Base-by-base conservation (phyloP, 30 jellyfish, hydroid and myxozoan species). In the Pelagia noctiluca region DNA sequence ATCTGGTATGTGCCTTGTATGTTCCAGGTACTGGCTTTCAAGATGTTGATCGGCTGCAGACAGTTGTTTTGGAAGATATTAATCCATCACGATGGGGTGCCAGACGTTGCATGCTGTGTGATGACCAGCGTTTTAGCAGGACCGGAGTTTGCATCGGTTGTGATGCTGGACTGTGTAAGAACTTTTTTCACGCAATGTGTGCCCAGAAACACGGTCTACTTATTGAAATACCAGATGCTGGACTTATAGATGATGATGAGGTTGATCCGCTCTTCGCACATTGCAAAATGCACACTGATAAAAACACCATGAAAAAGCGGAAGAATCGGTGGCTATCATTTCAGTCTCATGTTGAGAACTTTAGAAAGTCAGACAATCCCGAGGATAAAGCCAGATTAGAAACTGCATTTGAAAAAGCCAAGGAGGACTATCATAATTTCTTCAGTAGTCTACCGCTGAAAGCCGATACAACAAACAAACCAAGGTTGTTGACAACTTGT, bases 91-190 rank as follows among this genome's bases (percentile, higher is more conserved):
- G 82, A 19, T 94, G 99, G 99, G 94, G 96, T 25, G 88, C 97
- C 7, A 84, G 89, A 36, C 88, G 82, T 29, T 94, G 99, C 78
- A 25, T 69, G 37, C 61, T 94, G 29, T 94, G 99, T 54, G 91
- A 88, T 38, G 99, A 94, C 54, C 89, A 82, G 35, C 88, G 93
- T 29, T 94, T 94, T 35, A 82, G 96, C 52, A 76, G 57, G 69
- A 94, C 99, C 29, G 99, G 99, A 18, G 82, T 94, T 3, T 85
- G 97, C 30, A 94, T 94, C 23, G 89, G 85, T 22, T 94, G 99
- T 78, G 99, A 94, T 85, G 99, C 97, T 31, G 99, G 99, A 10
- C 61, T 94, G 46, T 94, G 99, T 70, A 88, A 69, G 75, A 87
- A 94, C 1, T 64, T 75, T 54, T 94, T 94, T 63, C 99, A 94